Evolutionary conservation across 2,888 invertebrate species (phyloP), one percentile per base, ranked within the genome.

Genomic region (Lycophotia porphyrea): DNA sequence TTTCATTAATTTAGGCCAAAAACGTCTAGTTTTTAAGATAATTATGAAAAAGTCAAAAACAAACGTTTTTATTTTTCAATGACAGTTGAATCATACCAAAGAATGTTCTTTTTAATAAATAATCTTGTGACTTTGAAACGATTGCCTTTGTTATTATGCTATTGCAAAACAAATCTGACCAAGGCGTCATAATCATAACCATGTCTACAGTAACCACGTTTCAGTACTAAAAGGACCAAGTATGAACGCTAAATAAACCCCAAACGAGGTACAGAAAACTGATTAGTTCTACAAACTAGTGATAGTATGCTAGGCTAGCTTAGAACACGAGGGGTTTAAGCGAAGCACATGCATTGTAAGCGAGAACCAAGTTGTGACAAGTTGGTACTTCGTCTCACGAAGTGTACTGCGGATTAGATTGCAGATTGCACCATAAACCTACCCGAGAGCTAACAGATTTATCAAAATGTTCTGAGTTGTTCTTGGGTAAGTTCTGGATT

Each of bases 351-450:
- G 88, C 88, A 92, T 90, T 90, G 88, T 91, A 88, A 91, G 87
- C 83, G 86, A 88, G 88, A 89, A 89, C 86, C 87, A 89, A 85
- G 87, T 85, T 88, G 88, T 90, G 89, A 91, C 89, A 91, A 92
- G 91, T 92, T 91, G 82, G 89, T 88, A 90, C 91, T 93, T 92
- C 90, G 90, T 92, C 91, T 86, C 85, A 76, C 88, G 89, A 90
- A 90, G 90, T 90, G 88, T 89, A 88, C 88, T 88, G 84, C 89
- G 92, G 93, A 94, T 94, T 93, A 92, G 89, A 93, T 92, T 91
- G 88, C 89, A 92, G 91, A 92, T 93, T 91, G 91, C 89, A 90
- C 90, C 89, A 90, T 91, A 92, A 91, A 90, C 90, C 87, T 75
- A 79, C 81, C 80, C 86, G 84, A 86, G 88, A 90, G 87, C 90